Base-by-base conservation (phyloP, 2,797 vertebrate genomes). In the Schizopygopsis malacanthus region DNA sequence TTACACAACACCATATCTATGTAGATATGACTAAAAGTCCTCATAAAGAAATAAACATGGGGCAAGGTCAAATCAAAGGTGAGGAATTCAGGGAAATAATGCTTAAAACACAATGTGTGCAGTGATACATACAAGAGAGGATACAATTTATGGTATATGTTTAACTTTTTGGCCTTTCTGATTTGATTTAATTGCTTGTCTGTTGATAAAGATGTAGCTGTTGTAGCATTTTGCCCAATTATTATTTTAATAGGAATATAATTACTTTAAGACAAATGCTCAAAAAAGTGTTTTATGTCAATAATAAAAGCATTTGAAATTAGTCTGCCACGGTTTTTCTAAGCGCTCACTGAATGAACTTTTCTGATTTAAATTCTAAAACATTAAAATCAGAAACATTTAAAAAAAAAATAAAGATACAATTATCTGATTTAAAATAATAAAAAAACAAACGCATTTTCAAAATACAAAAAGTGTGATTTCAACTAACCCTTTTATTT, bases 31-130 rank as follows among this genome's bases (percentile, higher is more conserved):
- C 9, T 77, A 47, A 52, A 67, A 41, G 41, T 54, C 20, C 33
- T 52, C 15, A 22, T 9, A 54, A 67, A 77, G 16, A 20, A 11
- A 52, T 20, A 50, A 61, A 73, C 25, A 56, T 12, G 7, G 28
- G 56, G 13, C 12, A 67, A 83, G 47, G 71, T 67, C 22, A 83
- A 65, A 52, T 41, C 33, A 67, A 15, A 83, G 28, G 28, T 67
- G 43, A 33, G 16, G 9, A 67, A 37, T 54, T 84, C 12, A 75
- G 70, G 20, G 41, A 75, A 76, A 76, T 16, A 83, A 50, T 63
- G 70, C 18, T 47, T 63, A 52, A 10, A 65, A 63, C 8, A 39
- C 28, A 76, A 37, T 65, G 28, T 76, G 54, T 63, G 70, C 20
- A 33, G 25, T 50, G 18, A 73, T 65, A 39, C 43, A 67, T 41